Evolutionary conservation across 2,113 vertebrate genomes (phyloP), one percentile per base, ranked within the genome.

Genomic region (Lophotis ruficrista): DNA sequence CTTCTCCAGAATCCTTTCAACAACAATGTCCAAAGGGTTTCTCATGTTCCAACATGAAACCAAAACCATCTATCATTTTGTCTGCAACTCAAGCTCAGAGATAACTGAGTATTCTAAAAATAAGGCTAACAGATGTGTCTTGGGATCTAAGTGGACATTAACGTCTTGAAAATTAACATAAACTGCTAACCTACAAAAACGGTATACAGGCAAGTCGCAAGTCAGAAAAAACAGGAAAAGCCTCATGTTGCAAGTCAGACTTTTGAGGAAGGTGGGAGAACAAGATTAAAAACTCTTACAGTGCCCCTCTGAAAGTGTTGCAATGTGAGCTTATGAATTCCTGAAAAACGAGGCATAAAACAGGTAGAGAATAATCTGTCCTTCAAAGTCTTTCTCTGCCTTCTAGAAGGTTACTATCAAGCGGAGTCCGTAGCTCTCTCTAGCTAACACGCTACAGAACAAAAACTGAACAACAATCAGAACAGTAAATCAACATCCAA

Each of bases 1-100:
- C 65, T 68, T 84, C 65, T 87, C 85, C 48, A 91, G 21, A 83
- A 78, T 60, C 65, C 72, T 81, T 89, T 93, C 87, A 81, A 83
- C 30, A 83, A 35, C 22, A 14, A 10, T 6, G 35, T 51, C 78
- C 53, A 76, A 85, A 87, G 27, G 35, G 78, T n/a, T 90, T 27
- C 66, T 72, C 31, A 1, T 56, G 30, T 87, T 96, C 48, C 73
- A 79, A 83, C 21, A 24, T 5, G 21, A 94, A 93, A 79, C 85
- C 65, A 90, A 89, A 91, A 28, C 8, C 37, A 91, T 75, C 57
- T 75, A 92, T 85, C 48, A 72, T 69, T 92, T 53, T 79, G 50
- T 61, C 75, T 72, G 21, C 88, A 93, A 61, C 45, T 90, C 62
- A 83, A 88, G 75, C 79, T 94, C 58, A 68, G 61, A 90, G 38